Conservation (phyloP, 2,113 vertebrate species). For the Ranitomeya variabilis region DNA sequence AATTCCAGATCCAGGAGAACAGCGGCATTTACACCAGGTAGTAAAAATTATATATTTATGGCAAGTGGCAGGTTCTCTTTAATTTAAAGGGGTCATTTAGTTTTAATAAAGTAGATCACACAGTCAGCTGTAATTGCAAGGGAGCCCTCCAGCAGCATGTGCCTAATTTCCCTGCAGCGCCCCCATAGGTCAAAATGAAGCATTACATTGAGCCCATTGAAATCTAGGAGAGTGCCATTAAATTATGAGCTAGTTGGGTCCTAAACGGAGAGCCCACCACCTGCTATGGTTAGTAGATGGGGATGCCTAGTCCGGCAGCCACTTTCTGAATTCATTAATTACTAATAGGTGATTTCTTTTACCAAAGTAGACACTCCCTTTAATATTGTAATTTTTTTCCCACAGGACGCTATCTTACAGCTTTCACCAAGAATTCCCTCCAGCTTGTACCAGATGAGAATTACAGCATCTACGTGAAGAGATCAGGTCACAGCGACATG, state of each 20-base stretch:
- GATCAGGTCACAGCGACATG: constrained; percentile 63
- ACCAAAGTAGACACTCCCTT: neutral
- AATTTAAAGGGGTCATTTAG: too few species aligned
- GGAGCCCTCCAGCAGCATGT: neutral
- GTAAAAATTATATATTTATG: too few species aligned
- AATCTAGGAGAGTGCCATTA: too few species aligned
- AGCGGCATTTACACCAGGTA: too few species aligned
- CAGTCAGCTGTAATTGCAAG: neutral
- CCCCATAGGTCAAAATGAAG: too few species aligned
- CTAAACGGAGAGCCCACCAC: too few species aligned
- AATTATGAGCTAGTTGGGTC: too few species aligned
- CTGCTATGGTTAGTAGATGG: neutral
- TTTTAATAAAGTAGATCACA: neutral
- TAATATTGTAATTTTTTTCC: constrained; percentile 49
- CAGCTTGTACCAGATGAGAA: constrained; percentile 79
- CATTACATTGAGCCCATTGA: too few species aligned
- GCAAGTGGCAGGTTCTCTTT: too few species aligned
- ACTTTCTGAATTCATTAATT: neutral
- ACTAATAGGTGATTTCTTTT: neutral
- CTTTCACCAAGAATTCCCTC: constrained; percentile 77
- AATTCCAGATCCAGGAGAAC: too few species aligned
- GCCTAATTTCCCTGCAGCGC: too few species aligned
- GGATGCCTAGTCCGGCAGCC: neutral
- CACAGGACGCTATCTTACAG: constrained; percentile 81
- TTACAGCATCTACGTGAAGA: constrained; percentile 80